A percentile compares a stretch with the other conserved stretches of the same genome.
These are phyloP conservation scores for Saxicola maurus DNA, from an alignment of 2,797 vertebrate genomes.

Conservation along the genomic window DNA sequence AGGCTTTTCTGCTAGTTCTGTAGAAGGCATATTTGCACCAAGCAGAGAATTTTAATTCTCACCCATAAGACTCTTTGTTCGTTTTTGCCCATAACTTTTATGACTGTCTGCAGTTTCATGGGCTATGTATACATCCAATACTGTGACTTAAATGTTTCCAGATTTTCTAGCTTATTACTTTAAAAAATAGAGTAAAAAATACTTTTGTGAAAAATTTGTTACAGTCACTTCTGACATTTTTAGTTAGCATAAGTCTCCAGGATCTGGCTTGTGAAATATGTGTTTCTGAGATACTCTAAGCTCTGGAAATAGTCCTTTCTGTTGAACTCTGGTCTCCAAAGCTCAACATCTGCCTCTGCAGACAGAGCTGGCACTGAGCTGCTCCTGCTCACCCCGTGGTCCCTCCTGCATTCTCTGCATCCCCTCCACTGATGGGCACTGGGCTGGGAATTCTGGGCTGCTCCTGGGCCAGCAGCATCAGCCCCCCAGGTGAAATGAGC, in stretches of 20 bases:
- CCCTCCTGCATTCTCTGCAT: not conserved
- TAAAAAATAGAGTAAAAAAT: not conserved
- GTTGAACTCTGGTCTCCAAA: not conserved
- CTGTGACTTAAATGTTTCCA: slow-evolving; percentile 17
- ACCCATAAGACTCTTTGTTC: not conserved
- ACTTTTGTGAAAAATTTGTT: not conserved
- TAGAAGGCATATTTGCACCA: slow-evolving; percentile 1
- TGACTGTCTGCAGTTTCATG: slow-evolving; percentile 1
- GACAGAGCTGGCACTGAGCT: not conserved
- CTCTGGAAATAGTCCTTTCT: not conserved
- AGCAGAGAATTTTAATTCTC: slow-evolving; percentile 23
- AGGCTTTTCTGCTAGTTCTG: not conserved
- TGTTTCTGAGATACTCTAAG: not conserved
- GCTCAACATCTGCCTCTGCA: not conserved
- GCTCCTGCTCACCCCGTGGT: not conserved
- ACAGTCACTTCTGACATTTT: not conserved
- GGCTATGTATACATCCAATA: not conserved
- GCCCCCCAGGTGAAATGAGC: not conserved
- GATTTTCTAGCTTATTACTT: not conserved
- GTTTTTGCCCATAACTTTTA: not conserved
- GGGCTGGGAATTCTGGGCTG: not conserved
- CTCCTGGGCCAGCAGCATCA: not conserved
- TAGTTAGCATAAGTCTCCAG: not conserved
- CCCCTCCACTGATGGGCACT: not conserved
- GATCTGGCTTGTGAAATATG: not conserved